Evolutionary conservation across 2,797 vertebrate species (phyloP), one percentile per base, ranked within the genome.

Genomic region (Microchirus variegatus): DNA sequence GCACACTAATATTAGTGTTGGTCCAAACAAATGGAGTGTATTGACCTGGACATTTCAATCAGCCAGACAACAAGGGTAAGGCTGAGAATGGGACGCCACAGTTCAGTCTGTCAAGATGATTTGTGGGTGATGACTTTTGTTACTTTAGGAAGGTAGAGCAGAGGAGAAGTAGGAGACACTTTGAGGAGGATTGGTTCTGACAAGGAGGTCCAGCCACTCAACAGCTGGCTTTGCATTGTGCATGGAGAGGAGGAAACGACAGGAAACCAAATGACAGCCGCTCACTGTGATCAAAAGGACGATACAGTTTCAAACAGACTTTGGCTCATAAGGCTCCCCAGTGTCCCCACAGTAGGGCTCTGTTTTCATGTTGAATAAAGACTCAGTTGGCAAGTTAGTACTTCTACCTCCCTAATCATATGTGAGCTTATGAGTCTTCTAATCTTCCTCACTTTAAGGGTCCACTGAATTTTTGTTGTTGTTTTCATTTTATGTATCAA

Each of bases 21-120:
- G 77, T 54, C 77, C 54, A 47, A 64, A 73, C 66, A 14, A 40
- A 59, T n/a, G n/a, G 70, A 73, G 70, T 69, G 82, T 82, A 87
- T 84, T 79, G 73, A 77, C 80, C 65, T 68, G 45, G 78, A 84
- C 82, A 79, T 82, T 87, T 82, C 86, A 85, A 90, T 89, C 86
- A 87, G 85, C 81, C 69, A 62, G 71, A 75, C 80, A 72, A 80
- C 73, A 59, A 68, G 85, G 77, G 71, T 69, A 67, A 74, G 82
- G 73, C 61, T 73, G 87, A 80, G 67, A 77, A 67, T 75, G 77
- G 69, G 75, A 74, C 62, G 47, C 67, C 69, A 78, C 73, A 22
- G 67, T 67, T 80, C 45, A 76, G 67, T 73, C 69, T 76, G 78
- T 80, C 59, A 70, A 58, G 69, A 73, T 65, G 58, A 75, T 55